phyloP scores from a whole-genome alignment of 2,113 vertebrate genomes.

The Delphinus delphis region DNA sequence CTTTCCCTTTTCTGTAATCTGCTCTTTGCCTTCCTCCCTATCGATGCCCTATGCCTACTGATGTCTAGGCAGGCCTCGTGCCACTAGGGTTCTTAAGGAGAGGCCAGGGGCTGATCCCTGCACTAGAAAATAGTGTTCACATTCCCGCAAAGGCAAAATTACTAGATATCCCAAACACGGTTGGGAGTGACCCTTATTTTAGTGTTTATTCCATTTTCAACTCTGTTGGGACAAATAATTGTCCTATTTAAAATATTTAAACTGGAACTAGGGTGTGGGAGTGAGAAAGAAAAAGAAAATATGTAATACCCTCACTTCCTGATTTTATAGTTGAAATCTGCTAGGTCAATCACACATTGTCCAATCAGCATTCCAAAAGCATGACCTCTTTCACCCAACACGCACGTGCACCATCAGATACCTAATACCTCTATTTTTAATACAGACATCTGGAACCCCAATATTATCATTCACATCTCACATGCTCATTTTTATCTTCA shows the following conservation, averaged over 20 bases:
- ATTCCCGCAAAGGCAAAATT: slow-evolving; percentile 54
- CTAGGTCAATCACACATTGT: neutral
- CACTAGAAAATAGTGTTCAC: slow-evolving; percentile 46
- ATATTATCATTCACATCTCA: neutral
- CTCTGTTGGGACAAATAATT: slow-evolving; percentile 64
- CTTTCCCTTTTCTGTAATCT: neutral
- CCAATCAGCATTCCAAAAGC: neutral
- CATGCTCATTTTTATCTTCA: slow-evolving; percentile 31
- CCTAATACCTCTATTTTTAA: neutral
- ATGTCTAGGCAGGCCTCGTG: neutral
- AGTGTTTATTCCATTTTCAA: slow-evolving; percentile 74
- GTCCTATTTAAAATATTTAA: slow-evolving; percentile 66
- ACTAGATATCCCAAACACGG: slow-evolving; percentile 58
- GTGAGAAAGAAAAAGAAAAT: neutral
- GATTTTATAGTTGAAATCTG: neutral
- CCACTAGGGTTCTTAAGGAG: neutral
- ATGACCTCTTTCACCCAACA: neutral
- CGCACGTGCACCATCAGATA: neutral
- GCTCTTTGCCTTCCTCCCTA: neutral
- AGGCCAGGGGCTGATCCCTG: neutral
- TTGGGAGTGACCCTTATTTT: slow-evolving; percentile 67
- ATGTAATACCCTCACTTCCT: neutral
- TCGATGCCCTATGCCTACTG: neutral
- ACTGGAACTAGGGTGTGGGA: neutral
- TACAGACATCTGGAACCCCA: neutral